Evolutionary conservation across 2,797 vertebrate genomes (phyloP), one percentile per base, ranked within the genome.

Genomic region (Gymnodraco acuticeps): DNA sequence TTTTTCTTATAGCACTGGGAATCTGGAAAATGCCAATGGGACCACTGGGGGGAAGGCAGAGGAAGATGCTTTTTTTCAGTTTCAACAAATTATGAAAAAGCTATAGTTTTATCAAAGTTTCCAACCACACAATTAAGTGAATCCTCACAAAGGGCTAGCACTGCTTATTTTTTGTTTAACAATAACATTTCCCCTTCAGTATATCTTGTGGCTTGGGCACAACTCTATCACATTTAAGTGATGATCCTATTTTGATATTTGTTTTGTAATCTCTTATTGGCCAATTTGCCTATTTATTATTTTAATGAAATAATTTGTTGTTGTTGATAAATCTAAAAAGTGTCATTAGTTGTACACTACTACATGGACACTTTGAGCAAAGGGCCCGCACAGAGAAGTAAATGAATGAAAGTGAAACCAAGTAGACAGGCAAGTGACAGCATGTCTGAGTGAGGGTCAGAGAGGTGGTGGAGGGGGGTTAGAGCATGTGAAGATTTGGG

Each of bases 401-500:
- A 82, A 64, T 48, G n/a, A 42, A 77, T 46, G 19, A 48, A 70
- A 68, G 62, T 73, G 45, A 68, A 71, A 54, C 17, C 38, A 61
- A 51, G 60, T 17, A 47, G 66, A 70, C 56, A 64, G 66, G 46
- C 82, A 61, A 76, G 76, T 16, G 51, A 70, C 65, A 78, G 69
- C 41, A 71, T 65, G 64, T 70, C 61, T 66, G 42, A 71, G 20
- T 60, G 46, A 13, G 55, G 56, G 53, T 69, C 27, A 54, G 42
- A 79, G 73, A 67, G 75, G 75, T 53, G 66, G 53, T 61, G 23
- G 62, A 19, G 19, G 46, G 41, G 54, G 51, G 64, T 84, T 78
- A 83, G 80, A 73, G 93, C 93, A 94, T 79, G 47, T 94, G 93
- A 67, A 94, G 93, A 94, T 95, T 90, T 88, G 95, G 94, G 95